phyloP scores from a whole-genome alignment of 64 coral and sea anemone genomes.

The Platygyra sinensis region DNA sequence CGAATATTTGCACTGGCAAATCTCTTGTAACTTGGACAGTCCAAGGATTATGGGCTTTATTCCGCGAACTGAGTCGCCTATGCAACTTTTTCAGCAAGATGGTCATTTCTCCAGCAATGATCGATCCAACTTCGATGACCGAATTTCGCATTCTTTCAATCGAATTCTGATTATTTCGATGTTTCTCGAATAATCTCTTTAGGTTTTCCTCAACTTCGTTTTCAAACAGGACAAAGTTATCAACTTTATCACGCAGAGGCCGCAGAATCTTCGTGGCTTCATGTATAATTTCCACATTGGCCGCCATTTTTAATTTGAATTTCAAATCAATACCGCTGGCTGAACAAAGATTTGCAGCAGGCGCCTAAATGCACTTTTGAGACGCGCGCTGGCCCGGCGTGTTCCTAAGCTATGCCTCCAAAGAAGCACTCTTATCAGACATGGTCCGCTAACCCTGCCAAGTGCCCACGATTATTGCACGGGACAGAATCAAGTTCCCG shows the following conservation, averaged over 20 bases:
- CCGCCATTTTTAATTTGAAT: slow-evolving; percentile 7
- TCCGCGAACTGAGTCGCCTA: slow-evolving; percentile 30
- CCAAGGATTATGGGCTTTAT: slow-evolving; percentile 36
- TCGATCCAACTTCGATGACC: slow-evolving; percentile 4
- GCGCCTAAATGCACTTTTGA: slow-evolving; percentile 8
- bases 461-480: too few species aligned
- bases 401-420: too few species aligned
- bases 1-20: slow-evolving; percentile 24
- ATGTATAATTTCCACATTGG: not conserved
- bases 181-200: slow-evolving; percentile 7
- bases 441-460: too few species aligned
- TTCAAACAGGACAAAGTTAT: slow-evolving; percentile 25
- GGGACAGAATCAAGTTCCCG: too few species aligned
- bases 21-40: slow-evolving; percentile 22
- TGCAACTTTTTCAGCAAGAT: slow-evolving; percentile 30
- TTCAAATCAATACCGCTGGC: slow-evolving; percentile 29
- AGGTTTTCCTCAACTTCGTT: slow-evolving; percentile 27
- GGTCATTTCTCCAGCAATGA: slow-evolving; percentile 16
- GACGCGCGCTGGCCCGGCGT: not conserved
- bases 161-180: slow-evolving; percentile 1
- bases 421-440: too few species aligned
- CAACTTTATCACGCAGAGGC: not conserved
- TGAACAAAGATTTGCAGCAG: slow-evolving; percentile 4
- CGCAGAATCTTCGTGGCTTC: not conserved
- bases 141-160: slow-evolving; percentile 1